Evolutionary conservation across 2,888 invertebrate species (phyloP).

Genomic region (Aplocera efformata): DNA sequence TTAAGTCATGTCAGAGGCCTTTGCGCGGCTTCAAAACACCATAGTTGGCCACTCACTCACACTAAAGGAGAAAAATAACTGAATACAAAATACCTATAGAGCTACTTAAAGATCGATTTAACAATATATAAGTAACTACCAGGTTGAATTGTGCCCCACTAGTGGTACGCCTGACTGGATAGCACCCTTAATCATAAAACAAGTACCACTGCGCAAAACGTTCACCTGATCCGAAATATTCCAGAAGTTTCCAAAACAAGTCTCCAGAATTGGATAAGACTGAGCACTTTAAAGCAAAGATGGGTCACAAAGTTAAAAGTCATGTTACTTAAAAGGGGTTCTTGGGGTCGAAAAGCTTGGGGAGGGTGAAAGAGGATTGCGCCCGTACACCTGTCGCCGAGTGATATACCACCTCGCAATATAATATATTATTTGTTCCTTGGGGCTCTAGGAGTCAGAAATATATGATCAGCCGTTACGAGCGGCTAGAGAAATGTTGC

Average conservation of each 20-base stretch:
- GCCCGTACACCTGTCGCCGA: slow-evolving; percentile 64
- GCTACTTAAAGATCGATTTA: too few species aligned
- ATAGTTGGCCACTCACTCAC: too few species aligned
- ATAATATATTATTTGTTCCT: slow-evolving; percentile 43
- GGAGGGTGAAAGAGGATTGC: slow-evolving; percentile 67
- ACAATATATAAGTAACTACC: too few species aligned
- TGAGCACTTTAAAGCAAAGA: slow-evolving; percentile 72
- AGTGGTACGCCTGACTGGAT: too few species aligned
- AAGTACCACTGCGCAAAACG: slow-evolving; percentile 17
- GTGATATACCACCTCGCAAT: slow-evolving; percentile 48
- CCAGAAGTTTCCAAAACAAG: slow-evolving; percentile 42
- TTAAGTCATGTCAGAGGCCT: too few species aligned
- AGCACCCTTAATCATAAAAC: too few species aligned
- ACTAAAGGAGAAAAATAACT: too few species aligned
- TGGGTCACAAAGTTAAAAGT: slow-evolving; percentile 79
- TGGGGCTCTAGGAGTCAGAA: slow-evolving; percentile 22
- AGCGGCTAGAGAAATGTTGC: slow-evolving; percentile 23
- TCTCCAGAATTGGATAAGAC: slow-evolving; percentile 59
- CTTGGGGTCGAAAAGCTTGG: slow-evolving; percentile 65
- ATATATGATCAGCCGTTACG: slow-evolving; percentile 27
- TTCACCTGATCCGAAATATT: slow-evolving; percentile 39
- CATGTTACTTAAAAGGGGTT: slow-evolving; percentile 79
- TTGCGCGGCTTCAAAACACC: too few species aligned
- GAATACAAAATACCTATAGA: too few species aligned
- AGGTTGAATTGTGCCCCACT: neutral